Percentiles rank a stretch among this genome's conserved stretches.
Evolutionary conservation across 2,797 vertebrate genomes (phyloP).

Genomic region (Centroberyx gerrardi): DNA sequence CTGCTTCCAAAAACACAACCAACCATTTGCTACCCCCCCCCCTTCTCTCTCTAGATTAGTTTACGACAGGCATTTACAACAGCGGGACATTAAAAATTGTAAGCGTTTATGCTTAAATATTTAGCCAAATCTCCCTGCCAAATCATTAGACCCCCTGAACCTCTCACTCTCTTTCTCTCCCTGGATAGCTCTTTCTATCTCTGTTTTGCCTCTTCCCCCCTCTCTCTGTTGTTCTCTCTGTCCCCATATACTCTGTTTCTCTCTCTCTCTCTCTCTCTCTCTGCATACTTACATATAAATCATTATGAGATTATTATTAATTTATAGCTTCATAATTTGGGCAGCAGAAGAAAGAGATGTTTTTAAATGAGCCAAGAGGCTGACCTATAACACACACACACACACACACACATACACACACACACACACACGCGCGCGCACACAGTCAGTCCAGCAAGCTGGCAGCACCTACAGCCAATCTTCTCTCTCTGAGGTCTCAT

Average conservation of each 20-base stretch:
- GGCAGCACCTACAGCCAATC: slow-evolving; percentile 62
- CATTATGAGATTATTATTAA: slow-evolving; percentile 62
- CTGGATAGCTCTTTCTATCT: neutral
- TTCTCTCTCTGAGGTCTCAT: slow-evolving; percentile 61
- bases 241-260: slow-evolving; percentile 10
- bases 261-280: slow-evolving; percentile 14
- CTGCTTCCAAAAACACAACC: slow-evolving; percentile 32
- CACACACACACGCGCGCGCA: slow-evolving; percentile 15
- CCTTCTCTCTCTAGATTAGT: slow-evolving; percentile 4
- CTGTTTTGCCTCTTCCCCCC: slow-evolving; percentile 19
- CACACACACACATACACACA: slow-evolving; percentile 18
- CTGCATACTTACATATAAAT: slow-evolving; percentile 60
- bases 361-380: slow-evolving; percentile 48
- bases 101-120: slow-evolving; percentile 40
- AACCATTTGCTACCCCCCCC: neutral
- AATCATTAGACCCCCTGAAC: slow-evolving; percentile 34
- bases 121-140: slow-evolving; percentile 41
- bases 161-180: neutral
- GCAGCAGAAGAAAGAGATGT: slow-evolving; percentile 42
- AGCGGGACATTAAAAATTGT: slow-evolving; percentile 36
- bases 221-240: slow-evolving; percentile 15
- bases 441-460: slow-evolving; percentile 46
- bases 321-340: slow-evolving; percentile 64
- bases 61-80: slow-evolving; percentile 25
- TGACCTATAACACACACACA: slow-evolving; percentile 47